Conservation (phyloP, 2,113 vertebrate species). For the crab-eating macaque (Macaca fascicularis) region T2T-MFA8v1.1 NC_088375.1:99137501-99138000, state of each 20-base stretch:
- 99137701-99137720: neutral
- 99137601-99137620: neutral
- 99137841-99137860: neutral
- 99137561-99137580: neutral
- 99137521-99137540: neutral
- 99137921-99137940: neutral
- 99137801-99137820: slow-evolving; percentile 1
- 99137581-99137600: neutral
- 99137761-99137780: neutral
- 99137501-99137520: neutral
- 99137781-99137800: neutral
- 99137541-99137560: neutral
- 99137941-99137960: neutral
- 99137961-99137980: neutral
- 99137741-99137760: neutral
- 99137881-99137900: neutral
- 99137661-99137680: neutral
- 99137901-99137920: neutral
- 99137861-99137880: neutral
- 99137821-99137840: neutral
- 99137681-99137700: neutral
- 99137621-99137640: neutral
- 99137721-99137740: neutral
- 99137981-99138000: neutral
- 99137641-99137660: neutral